Evolutionary conservation across 2,888 invertebrate species (phyloP).

Genomic region (Hirtodrosophila confusa): DNA sequence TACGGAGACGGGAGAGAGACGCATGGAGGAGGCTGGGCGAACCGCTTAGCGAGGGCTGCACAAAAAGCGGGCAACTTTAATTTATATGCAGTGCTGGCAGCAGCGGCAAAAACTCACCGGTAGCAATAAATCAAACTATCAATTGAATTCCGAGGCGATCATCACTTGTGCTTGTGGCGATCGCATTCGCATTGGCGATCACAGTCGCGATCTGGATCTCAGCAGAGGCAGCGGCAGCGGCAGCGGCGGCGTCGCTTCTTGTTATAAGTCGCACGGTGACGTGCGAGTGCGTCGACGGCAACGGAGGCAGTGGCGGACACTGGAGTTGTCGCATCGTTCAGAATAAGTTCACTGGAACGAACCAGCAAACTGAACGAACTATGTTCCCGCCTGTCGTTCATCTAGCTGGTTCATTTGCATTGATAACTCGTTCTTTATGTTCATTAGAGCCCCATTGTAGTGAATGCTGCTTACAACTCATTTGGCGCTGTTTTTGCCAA

Average conservation of each 20-base stretch:
- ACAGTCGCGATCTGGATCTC: conserved; percentile 23
- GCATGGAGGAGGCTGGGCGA: conserved; percentile 8
- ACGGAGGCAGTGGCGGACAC: conserved; percentile 4
- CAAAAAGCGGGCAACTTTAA: conserved; percentile 70
- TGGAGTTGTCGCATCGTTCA: no score
- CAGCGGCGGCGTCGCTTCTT: conserved; percentile 63
- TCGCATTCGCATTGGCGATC: conserved; percentile 1
- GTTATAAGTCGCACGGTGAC: conserved; percentile 69
- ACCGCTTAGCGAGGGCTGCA: conserved; percentile 33
- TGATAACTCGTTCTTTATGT: no score
- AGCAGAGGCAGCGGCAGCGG: conserved; percentile 14
- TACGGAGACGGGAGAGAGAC: conserved; percentile 1
- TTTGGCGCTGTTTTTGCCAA: no score
- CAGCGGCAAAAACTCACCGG: conserved; percentile 71
- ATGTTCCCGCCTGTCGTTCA: no score
- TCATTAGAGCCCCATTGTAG: no score
- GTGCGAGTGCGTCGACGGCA: conserved; percentile 35
- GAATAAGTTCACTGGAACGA: no score
- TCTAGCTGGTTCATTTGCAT: no score
- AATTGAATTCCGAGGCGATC: conserved; percentile 83
- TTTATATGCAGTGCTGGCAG: conserved; percentile 72
- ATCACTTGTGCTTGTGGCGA: conserved; percentile 71
- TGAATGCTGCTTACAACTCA: no score
- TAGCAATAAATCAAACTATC: conserved; percentile 84
- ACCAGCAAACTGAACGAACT: no score